Base-by-base conservation (phyloP, 2,888 invertebrate genomes). In the Eudiplozoon nipponicum region DNA sequence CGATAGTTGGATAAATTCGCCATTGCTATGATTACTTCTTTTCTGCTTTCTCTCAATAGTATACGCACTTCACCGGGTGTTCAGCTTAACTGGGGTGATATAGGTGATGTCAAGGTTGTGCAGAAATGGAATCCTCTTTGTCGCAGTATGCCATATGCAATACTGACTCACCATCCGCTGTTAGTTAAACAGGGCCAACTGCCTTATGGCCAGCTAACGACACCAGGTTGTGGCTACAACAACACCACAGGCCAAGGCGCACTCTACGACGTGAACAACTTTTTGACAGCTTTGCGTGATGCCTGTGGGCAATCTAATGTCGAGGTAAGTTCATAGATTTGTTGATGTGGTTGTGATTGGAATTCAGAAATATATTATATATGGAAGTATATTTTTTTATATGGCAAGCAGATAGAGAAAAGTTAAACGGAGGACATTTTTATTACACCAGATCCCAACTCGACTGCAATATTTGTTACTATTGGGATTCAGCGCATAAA, bases 71-170 rank as follows among this genome's bases (percentile, higher is more conserved):
- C 55, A 45, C 56, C 57, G 36, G 77, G 75, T 0, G 64, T 76
- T 9, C 66, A 74, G 38, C 57, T 74, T 34, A 67, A 71, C 63
- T 74, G 75, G 71, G 72, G 72, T 52, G 67, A 67, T 49, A 70
- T 70, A 0, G 66, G 69, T 50, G 68, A 71, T 1, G 52, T 72
- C 29, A 61, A 69, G 1, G 54, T 57, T 43, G 50, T 54, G n/a
- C 55, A 60, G 48, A 50, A 69, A 43, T 77, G 77, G 77, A 76
- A 76, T 56, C 76, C 76, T 0, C 74, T 74, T 60, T 68, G 69
- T 46, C 68, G 67, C 44, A 68, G 71, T 43, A 70, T 75, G 45
- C 76, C 76, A 0, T 72, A 70, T 60, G 57, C 68, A 22, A 75
- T 74, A 0, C 70, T 71, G 48, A 68, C 72, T 1, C 73, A 72